Conservation (phyloP, 2,113 vertebrate species). For the Poeciliopsis occidentalis region DNA sequence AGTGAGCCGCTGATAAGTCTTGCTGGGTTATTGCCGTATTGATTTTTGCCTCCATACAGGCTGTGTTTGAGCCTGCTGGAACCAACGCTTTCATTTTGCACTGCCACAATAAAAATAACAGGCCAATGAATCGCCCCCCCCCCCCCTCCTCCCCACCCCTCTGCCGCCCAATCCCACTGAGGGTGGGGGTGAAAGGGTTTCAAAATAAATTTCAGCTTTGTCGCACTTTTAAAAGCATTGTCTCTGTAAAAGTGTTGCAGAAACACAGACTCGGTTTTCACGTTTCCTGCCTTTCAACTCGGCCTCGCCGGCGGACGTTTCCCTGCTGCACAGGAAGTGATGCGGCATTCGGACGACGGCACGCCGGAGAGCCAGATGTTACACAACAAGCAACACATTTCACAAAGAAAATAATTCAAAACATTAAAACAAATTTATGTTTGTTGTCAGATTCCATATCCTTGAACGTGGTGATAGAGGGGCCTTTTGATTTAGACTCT, state of each 20-base stretch:
- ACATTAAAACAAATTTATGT: conserved; percentile 94
- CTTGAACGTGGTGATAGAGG: conserved; percentile 88
- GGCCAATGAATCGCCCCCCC: conserved; percentile 76
- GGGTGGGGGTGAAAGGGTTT: conserved; percentile 34
- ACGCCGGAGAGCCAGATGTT: conserved; percentile 10
- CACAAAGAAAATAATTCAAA: conserved; percentile 88
- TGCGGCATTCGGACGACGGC: neutral
- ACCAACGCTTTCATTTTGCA: conserved; percentile 82
- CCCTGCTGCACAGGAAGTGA: conserved; percentile 6
- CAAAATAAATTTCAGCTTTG: conserved; percentile 57
- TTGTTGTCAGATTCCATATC: conserved; percentile 95
- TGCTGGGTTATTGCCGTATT: conserved; percentile 85
- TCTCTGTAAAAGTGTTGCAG: conserved; percentile 34
- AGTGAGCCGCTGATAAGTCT: conserved; percentile 81
- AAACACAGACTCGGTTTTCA: conserved; percentile 32
- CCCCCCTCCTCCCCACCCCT: too few relatives aligned
- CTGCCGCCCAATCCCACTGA: conserved; percentile 45
- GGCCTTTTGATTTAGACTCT: conserved; percentile 92
- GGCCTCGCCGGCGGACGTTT: neutral
- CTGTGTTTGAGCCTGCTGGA: conserved; percentile 63
- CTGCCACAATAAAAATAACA: conserved; percentile 84
- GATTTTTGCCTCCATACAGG: conserved; percentile 80
- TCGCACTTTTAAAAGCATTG: conserved; percentile 39
- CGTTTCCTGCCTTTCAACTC: conserved; percentile 27
- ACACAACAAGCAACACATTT: conserved; percentile 19